Conservation (phyloP, 2,113 vertebrate genomes). For the Callospermophilus lateralis region DNA sequence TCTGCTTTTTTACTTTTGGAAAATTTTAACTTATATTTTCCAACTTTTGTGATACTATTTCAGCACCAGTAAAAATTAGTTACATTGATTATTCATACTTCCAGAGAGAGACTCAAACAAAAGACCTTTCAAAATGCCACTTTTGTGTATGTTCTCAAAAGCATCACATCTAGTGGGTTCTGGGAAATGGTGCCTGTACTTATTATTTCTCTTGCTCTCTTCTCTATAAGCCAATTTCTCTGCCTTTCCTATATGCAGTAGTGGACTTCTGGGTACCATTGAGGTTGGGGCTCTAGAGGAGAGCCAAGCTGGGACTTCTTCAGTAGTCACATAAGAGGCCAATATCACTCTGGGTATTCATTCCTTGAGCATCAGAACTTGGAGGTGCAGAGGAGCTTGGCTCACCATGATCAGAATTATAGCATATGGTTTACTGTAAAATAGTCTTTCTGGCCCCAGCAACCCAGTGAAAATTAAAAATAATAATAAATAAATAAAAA, state of each 20-base stretch:
- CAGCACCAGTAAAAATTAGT: not conserved
- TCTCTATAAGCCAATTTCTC: not conserved
- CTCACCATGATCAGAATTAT: not conserved
- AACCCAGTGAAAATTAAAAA: not conserved
- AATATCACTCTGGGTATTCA: not conserved
- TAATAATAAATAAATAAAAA: too few species aligned
- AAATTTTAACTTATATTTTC: not conserved
- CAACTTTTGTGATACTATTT: not conserved
- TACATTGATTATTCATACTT: not conserved
- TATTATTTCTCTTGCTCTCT: not conserved
- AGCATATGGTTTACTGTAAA: not conserved
- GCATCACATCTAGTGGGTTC: not conserved
- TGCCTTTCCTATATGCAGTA: not conserved
- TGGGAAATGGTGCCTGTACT: not conserved
- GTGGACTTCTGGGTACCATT: not conserved
- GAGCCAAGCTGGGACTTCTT: not conserved
- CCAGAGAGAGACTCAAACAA: not conserved
- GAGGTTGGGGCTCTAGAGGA: not conserved
- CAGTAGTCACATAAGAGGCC: not conserved
- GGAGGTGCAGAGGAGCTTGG: not conserved
- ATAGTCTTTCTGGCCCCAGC: not conserved
- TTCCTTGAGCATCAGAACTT: not conserved
- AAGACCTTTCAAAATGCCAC: not conserved
- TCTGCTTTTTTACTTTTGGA: not conserved
- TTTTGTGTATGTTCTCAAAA: not conserved